Evolutionary conservation across 92 coral and sea anemone genomes (phyloP), one percentile per base, ranked within the genome.

Genomic region (Isaurus tuberculatus): DNA sequence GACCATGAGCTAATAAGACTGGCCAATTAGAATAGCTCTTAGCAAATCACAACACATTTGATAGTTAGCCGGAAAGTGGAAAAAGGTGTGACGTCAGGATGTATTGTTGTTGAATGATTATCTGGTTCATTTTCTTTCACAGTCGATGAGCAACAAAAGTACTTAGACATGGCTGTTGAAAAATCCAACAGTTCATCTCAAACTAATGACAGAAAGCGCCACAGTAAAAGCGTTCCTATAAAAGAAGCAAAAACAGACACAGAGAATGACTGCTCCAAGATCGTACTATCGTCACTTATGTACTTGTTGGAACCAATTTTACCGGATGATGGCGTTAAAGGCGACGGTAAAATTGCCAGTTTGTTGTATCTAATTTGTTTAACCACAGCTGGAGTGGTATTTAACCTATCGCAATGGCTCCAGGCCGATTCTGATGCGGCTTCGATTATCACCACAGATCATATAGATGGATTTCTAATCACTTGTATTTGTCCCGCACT

Each of bases 311-410:
- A 93, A 65, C 98, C 98, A 9, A 89, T 93, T 34, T 55, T 93
- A 25, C 98, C 98, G 0, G 98, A 93, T 44, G 98, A 93, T 68
- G 98, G 98, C 44, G 95, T 93, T 15, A 93, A 93, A 78, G 98
- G 99, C 43, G 99, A 96, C 58, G 99, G 99, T 0, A 92, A 95
- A 83, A 96, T 95, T 33, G 98, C 98, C 16, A 96, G 99, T 86
- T 87, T 96, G 51, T 70, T 96, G 73, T 96, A 96, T 73, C 85
- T 96, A 73, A 93, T 94, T 83, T 96, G 99, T 64, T 90, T 96
- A 75, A 96, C 99, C 57, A 94, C 98, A 42, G 95, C 98, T 17
- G 99, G 99, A 69, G 97, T 96, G 40, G 99, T 94, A 32, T 94
- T 96, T 46, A 96, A 94, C 66, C 78, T 96, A 25, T 96, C 99